A percentile compares a stretch with the other conserved stretches of the same genome.
These are phyloP conservation scores for Lacerta viridis DNA, from an alignment of 2,797 vertebrate species.

Conservation along the genomic window DNA sequence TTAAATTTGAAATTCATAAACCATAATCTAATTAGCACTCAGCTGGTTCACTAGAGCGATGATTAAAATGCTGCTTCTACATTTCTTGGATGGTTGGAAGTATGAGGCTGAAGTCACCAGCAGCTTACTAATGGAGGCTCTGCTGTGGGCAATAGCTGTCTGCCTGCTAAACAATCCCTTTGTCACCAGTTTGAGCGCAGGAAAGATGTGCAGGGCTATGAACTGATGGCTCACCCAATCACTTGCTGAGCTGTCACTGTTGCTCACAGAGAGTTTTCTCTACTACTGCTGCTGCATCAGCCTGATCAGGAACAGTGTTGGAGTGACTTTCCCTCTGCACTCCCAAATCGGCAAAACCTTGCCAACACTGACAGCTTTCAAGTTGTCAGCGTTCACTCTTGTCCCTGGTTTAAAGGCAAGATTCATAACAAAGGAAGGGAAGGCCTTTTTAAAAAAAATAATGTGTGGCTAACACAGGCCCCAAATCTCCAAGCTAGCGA, in stretches of 20 bases:
- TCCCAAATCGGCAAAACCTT: background rate
- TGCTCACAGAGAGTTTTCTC: too few species aligned
- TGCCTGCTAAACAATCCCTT: background rate
- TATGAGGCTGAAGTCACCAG: slow-evolving; percentile 37
- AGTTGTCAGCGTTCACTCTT: background rate
- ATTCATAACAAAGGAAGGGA: background rate
- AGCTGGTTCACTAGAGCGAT: slow-evolving; percentile 24
- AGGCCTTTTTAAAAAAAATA: background rate
- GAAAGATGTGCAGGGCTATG: background rate
- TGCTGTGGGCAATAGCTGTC: slow-evolving; percentile 18
- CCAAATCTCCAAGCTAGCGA: background rate
- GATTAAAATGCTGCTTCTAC: slow-evolving; percentile 39
- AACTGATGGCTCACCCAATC: background rate
- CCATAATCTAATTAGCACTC: slow-evolving; percentile 23
- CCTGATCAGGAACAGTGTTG: background rate
- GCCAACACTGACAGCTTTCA: background rate
- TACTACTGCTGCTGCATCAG: background rate
- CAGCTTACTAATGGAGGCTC: slow-evolving; percentile 39
- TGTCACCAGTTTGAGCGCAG: background rate
- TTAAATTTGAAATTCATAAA: slow-evolving; percentile 21
- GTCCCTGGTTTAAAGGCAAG: background rate
- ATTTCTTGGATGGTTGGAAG: slow-evolving; percentile 28
- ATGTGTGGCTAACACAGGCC: background rate
- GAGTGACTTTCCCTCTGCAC: background rate
- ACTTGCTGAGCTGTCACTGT: too few species aligned